These are phyloP conservation scores for Oreochromis spilurus DNA, from an alignment of 2,113 vertebrate genomes.

Conservation along the genomic window DNA sequence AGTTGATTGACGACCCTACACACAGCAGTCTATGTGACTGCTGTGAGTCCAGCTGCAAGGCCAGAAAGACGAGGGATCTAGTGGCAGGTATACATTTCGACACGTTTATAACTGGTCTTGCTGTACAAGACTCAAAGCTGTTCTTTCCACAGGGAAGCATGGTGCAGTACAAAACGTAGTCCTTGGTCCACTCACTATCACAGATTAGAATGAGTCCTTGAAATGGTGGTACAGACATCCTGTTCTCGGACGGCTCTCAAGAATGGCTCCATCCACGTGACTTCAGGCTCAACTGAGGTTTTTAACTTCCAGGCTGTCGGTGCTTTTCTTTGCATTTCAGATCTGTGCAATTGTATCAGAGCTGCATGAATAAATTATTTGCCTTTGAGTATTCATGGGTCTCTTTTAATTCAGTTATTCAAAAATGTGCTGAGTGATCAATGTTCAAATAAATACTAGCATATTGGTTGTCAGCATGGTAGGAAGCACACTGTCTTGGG, in stretches of 20 bases:
- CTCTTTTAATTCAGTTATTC: not conserved
- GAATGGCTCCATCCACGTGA: not conserved
- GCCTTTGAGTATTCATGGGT: rapidly evolving
- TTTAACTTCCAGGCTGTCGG: not conserved
- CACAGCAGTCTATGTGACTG: constrained; percentile 57
- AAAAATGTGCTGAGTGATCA: rapidly evolving
- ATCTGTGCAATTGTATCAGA: not conserved
- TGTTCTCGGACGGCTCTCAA: rapidly evolving
- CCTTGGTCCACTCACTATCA: constrained; percentile 60
- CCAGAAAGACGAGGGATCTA: constrained; percentile 34
- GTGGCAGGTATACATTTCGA: constrained; percentile 13
- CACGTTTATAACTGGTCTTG: rapidly evolving
- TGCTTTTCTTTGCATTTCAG: not conserved
- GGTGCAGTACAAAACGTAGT: constrained; percentile 30
- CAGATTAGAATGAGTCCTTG: not conserved
- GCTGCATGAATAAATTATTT: not conserved
- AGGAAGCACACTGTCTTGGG: not conserved
- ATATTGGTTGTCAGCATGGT: not conserved
- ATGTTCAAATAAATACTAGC: rapidly evolving
- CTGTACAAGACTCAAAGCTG: not conserved
- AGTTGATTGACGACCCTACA: constrained; percentile 56
- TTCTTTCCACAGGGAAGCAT: not conserved
- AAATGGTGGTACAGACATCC: not conserved
- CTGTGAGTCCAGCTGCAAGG: constrained; percentile 60
- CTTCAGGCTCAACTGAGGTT: not conserved